phyloP scores from a whole-genome alignment of 2,113 vertebrate genomes.

The Eira barbara region DNA sequence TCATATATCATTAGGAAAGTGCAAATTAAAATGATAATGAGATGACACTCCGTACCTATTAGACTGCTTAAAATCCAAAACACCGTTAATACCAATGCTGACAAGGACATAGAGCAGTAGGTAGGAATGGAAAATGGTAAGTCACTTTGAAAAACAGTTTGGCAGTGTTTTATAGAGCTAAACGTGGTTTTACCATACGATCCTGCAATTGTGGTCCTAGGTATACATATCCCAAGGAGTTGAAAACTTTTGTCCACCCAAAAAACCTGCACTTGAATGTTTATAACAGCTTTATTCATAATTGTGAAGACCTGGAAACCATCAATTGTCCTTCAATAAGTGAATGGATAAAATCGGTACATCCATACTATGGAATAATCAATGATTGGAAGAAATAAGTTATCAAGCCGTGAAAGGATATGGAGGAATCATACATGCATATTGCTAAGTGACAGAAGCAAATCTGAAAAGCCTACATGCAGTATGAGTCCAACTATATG shows the following conservation, averaged over 20 bases:
- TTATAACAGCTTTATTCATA: neutral
- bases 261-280: neutral
- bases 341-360: neutral
- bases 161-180: neutral
- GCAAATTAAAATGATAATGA: neutral
- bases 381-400: neutral
- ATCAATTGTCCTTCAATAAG: neutral
- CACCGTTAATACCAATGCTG: neutral
- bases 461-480: neutral
- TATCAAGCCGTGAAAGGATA: neutral
- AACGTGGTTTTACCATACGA: neutral
- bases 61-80: neutral
- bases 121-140: neutral
- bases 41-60: neutral
- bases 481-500: neutral
- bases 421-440: neutral
- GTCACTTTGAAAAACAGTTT: neutral
- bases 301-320: neutral
- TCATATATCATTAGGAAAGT: neutral
- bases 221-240: neutral
- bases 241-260: neutral
- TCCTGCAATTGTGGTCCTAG: neutral
- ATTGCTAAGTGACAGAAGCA: neutral
- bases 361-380: neutral
- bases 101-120: neutral